phyloP scores from a whole-genome alignment of 2,797 vertebrate species.

The Stomatorhinus walkeri region DNA sequence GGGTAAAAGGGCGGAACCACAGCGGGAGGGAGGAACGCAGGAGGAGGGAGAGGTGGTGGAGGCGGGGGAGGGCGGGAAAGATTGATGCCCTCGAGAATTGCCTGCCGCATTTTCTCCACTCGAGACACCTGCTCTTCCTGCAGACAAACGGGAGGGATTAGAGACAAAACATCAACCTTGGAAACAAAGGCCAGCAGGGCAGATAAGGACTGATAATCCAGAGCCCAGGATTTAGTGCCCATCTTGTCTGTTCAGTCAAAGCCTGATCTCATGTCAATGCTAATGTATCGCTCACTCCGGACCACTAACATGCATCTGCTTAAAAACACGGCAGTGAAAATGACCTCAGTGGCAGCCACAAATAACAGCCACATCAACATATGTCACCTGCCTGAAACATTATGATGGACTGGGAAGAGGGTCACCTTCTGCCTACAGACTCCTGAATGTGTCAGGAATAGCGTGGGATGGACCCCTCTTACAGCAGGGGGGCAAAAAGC shows the following conservation, averaged over 20 bases:
- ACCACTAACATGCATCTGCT: not conserved
- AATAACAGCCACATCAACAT: not conserved
- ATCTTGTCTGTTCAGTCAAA: not conserved
- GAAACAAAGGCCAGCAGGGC: not conserved
- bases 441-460: not conserved
- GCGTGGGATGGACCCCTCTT: not conserved
- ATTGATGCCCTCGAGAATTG: conserved; percentile 83
- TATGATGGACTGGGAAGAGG: not conserved
- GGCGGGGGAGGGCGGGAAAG: conserved; percentile 72
- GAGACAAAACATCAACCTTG: not conserved
- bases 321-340: not conserved
- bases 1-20: conserved; percentile 80
- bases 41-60: conserved; percentile 76
- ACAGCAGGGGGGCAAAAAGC: not conserved
- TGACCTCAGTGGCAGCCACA: not conserved
- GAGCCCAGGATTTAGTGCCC: not conserved
- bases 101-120: conserved; percentile 88
- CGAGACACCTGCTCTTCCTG: conserved; percentile 80
- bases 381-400: not conserved
- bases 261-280: not conserved
- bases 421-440: not conserved
- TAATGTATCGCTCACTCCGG: not conserved
- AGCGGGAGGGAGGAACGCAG: conserved; percentile 73
- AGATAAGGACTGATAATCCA: not conserved
- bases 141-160: not conserved